These are phyloP conservation scores for Nettapus auritus DNA, from an alignment of 2,113 vertebrate species.

Conservation along the genomic window DNA sequence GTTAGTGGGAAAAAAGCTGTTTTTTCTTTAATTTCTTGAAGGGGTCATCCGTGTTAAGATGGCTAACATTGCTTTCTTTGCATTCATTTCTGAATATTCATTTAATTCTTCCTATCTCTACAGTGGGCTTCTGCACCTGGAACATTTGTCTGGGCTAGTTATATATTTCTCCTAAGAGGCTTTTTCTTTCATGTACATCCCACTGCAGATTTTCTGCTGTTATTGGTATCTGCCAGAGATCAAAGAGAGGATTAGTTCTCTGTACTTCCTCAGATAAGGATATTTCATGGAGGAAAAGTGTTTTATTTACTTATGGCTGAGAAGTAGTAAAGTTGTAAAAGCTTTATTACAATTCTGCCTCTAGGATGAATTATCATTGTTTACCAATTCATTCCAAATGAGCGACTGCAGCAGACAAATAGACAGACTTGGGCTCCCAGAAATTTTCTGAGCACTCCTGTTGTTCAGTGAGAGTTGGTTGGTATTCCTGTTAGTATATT, in stretches of 20 bases:
- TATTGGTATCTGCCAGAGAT: conserved; percentile 45
- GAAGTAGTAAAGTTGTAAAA: conserved; percentile 15
- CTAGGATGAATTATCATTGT: background rate
- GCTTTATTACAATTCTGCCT: background rate
- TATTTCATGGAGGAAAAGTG: background rate
- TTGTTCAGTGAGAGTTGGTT: background rate
- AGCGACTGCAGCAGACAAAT: background rate
- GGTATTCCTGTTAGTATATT: background rate
- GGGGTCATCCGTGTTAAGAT: background rate
- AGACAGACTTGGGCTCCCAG: background rate
- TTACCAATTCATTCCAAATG: background rate
- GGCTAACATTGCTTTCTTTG: background rate
- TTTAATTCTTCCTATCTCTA: background rate
- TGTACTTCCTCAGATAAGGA: conserved; percentile 26
- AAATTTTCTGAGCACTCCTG: background rate
- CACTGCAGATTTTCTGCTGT: conserved; percentile 21
- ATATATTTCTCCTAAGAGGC: background rate
- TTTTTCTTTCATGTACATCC: conserved; percentile 31
- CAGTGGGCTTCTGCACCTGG: background rate
- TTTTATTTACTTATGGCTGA: conserved; percentile 21
- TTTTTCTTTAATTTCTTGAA: background rate
- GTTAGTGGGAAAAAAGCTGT: background rate
- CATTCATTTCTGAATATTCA: background rate
- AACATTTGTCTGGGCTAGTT: background rate
- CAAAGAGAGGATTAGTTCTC: conserved; percentile 45